Evolutionary conservation across 1,140 invertebrate species (phyloP), one percentile per base, ranked within the genome.

Genomic region (Sesamia nonagrioides): DNA sequence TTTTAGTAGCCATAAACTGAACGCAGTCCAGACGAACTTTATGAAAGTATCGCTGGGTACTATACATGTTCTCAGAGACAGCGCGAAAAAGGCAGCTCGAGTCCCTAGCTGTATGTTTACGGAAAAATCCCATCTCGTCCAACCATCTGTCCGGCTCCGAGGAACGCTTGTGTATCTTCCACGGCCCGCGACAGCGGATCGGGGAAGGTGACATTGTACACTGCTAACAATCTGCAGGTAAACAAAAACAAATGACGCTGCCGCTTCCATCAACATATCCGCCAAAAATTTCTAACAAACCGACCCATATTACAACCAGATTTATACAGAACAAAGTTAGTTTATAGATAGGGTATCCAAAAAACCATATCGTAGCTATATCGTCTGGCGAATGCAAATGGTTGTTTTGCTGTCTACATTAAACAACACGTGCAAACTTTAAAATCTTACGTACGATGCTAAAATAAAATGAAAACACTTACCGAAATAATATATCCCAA

Each of bases 101-200:
- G 95, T 99, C 98, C 84, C 97, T 96, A 52, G 98, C 97, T 58
- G 97, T 96, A 84, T 97, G 96, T 95, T 98, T 98, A 82, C 98
- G 95, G 87, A 97, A 98, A 85, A 97, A 97, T 42, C 97, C 97
- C 86, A 97, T 95, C 50, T 96, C 96, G 72, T 97, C 97, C 72
- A 99, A 90, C 96, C 97, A 98, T 73, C 97, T 96, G 88, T 98
- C 98, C 5, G 90, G 88, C 84, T 94, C 93, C 33, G 93, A 95
- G 4, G 89, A 84, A 78, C 92, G 91, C 83, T 93, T 94, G 80
- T 95, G 91, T 82, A 93, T 87, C 91, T 93, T 94, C 93, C 93
- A 94, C 17, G 93, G 84, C 71, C 91, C 91, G 82, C 92, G 92
- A 85, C 89, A 94, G 76, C 91, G 92, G 66, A 93, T 91, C 68